Evolutionary conservation across 2,113 vertebrate species (phyloP), one percentile per base, ranked within the genome.

Genomic region (Sardina pilchardus): DNA sequence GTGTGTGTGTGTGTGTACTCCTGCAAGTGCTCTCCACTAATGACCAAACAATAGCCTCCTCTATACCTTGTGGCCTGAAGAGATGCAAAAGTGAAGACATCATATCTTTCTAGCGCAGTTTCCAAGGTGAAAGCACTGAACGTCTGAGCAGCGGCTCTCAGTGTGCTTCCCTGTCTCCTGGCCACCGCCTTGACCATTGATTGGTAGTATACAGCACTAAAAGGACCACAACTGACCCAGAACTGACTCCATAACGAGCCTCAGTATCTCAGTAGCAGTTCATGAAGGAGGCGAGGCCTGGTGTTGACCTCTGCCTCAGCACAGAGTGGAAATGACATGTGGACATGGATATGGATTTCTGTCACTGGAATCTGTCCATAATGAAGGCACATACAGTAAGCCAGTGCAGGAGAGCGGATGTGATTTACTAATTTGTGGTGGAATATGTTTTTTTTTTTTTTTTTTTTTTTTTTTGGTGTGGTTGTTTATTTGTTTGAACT

Each of bases 251-350:
- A 30, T 71, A 24, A 63, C 6, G 4, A 63, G 63, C 7, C 63
- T 30, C n/a, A 12, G 1, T 26, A 26, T 12, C n/a, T 12, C 24
- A 26, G 63, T 26, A 12, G 8, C 26, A 26, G 63, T n/a, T 71
- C 30, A 71, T 71, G 26, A 90, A 88, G 83, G 75, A 87, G 82
- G 82, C 24, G n/a, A 59, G 56, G 7, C 63, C 26, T 71, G 8
- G 26, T n/a, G 9, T 30, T 71, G 63, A 71, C 63, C 63, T 12
- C 26, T 26, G 6, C 67, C 67, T 75, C 30, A 36, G 67, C 4
- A 10, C 30, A 75, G 63, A 71, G 34, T 34, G 26, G 63, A 71
- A 26, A 71, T 71, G 63, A 30, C 26, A 10, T n/a, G n/a, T n/a
- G n/a, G n/a, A n/a, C n/a, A n/a, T n/a, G 26, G 14, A n/a, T 63